A percentile compares a stretch with the other conserved stretches of the same genome.
Conservation (phyloP, 2,888 invertebrate species). For the Prionchulus punctatus region DNA sequence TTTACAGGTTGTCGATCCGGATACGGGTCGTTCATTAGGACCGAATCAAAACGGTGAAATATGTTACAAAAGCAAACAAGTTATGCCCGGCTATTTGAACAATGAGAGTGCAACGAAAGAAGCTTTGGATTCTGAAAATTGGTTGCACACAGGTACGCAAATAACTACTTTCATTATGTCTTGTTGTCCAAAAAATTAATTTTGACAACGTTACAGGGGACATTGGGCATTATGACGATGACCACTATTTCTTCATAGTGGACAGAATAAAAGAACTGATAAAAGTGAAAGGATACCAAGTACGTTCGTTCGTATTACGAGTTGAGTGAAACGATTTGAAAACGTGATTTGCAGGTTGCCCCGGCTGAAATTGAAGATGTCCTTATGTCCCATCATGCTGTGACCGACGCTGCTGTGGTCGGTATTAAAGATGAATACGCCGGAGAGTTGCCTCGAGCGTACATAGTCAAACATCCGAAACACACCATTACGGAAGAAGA, state of each 20-base stretch:
- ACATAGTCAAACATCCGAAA: constrained; percentile 26
- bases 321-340: too few species aligned
- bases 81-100: constrained; percentile 4
- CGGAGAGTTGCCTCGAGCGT: constrained; percentile 30
- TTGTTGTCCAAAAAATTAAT: constrained; percentile 30
- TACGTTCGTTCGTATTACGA: too few species aligned
- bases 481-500: neutral
- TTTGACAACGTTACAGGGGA: constrained; percentile 53
- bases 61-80: neutral
- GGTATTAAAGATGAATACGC: constrained; percentile 47
- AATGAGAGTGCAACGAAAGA: neutral
- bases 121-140: neutral
- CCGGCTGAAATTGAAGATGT: constrained; percentile 67
- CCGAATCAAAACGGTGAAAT: constrained; percentile 4
- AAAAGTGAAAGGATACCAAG: constrained; percentile 73
- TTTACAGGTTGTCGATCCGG: constrained; percentile 1
- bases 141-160: constrained; percentile 4
- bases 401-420: constrained; percentile 60
- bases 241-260: constrained; percentile 60
- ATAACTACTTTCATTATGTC: constrained; percentile 40
- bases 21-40: constrained; percentile 2
- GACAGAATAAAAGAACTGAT: constrained; percentile 75
- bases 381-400: constrained; percentile 49
- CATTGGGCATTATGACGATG: constrained; percentile 59
- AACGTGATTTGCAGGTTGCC: constrained; percentile 53